phyloP scores from a whole-genome alignment of 2,113 vertebrate genomes.

The Myotis yumanensis region DNA sequence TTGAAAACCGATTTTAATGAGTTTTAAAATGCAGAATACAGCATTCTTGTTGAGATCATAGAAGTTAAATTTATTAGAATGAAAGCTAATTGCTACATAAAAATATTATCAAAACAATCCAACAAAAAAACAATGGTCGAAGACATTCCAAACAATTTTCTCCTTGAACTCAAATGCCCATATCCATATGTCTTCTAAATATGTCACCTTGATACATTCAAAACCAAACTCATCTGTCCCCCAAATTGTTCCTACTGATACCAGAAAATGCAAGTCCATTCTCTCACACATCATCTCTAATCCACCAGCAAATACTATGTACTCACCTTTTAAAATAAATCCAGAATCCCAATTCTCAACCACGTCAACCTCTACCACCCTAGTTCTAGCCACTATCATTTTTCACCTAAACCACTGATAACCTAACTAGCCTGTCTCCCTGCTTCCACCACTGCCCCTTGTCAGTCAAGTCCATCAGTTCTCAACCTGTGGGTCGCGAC shows the following conservation, averaged over 20 bases:
- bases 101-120: background rate
- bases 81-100: background rate
- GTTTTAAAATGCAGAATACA: background rate
- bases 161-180: background rate
- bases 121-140: background rate
- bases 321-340: background rate
- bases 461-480: background rate
- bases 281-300: background rate
- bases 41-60: background rate
- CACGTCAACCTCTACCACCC: background rate
- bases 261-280: conserved; percentile 11
- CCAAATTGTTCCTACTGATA: background rate
- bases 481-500: too few species aligned
- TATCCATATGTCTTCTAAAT: background rate
- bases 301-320: background rate
- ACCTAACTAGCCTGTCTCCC: background rate
- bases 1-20: background rate
- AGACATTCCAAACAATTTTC: background rate
- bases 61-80: conserved; percentile 34
- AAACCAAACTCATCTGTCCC: background rate
- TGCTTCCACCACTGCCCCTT: background rate
- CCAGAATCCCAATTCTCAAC: background rate
- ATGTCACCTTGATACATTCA: background rate
- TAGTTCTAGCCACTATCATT: background rate
- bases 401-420: background rate